These are phyloP conservation scores for Phrynocephalus guinanensis DNA, from an alignment of 2,797 vertebrate species.

Conservation along the genomic window DNA sequence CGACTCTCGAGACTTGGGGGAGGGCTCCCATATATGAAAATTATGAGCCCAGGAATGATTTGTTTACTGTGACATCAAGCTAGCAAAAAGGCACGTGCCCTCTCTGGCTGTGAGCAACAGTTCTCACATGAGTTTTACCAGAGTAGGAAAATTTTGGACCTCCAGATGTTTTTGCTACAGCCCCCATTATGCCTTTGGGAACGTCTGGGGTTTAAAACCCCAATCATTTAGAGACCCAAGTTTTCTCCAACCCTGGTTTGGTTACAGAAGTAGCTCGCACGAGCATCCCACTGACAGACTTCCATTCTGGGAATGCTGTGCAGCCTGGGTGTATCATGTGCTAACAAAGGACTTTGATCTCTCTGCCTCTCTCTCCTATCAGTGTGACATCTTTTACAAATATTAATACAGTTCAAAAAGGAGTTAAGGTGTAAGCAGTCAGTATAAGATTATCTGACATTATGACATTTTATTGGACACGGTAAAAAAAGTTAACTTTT, in stretches of 20 bases:
- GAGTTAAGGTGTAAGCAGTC: too few species aligned
- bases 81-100: neutral
- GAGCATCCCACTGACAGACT: neutral
- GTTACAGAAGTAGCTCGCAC: neutral
- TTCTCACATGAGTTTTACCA: neutral
- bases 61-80: neutral
- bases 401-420: conserved; percentile 37
- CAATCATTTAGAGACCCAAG: too few species aligned
- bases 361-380: conserved; percentile 7
- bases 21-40: neutral
- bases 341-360: conserved; percentile 56
- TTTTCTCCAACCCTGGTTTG: too few species aligned
- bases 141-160: neutral
- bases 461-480: too few species aligned
- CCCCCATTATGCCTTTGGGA: too few species aligned
- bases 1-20: neutral
- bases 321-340: neutral
- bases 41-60: neutral
- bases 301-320: conserved; percentile 9
- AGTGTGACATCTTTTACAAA: conserved; percentile 50
- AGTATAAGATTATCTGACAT: too few species aligned
- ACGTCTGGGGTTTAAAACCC: too few species aligned
- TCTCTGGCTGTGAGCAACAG: neutral
- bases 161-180: too few species aligned
- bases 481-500: too few species aligned